Evolutionary conservation across 2,888 invertebrate genomes (phyloP).

Genomic region (Diaprepes abbreviatus): DNA sequence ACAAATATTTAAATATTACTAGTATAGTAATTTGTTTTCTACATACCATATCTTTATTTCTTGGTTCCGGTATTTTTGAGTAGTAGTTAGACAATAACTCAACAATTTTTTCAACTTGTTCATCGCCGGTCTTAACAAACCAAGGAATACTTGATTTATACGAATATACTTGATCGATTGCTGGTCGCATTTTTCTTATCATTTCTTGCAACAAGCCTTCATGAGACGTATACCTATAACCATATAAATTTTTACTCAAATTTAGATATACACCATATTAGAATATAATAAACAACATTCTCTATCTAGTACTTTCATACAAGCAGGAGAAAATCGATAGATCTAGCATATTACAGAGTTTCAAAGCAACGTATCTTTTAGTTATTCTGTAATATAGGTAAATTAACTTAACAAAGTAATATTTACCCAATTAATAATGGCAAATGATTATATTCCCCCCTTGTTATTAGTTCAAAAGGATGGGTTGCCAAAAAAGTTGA

Average conservation of each 20-base stretch:
- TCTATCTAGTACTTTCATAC: too few species aligned
- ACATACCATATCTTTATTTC: not conserved
- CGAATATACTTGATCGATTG: not conserved
- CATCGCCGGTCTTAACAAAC: not conserved
- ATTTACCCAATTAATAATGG: constrained; percentile 49
- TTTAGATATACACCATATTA: too few species aligned
- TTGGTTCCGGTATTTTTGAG: not conserved
- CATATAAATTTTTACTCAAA: too few species aligned
- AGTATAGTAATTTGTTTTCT: too few species aligned
- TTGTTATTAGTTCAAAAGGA: constrained; percentile 50
- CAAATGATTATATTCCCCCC: constrained; percentile 54
- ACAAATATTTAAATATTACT: too few species aligned
- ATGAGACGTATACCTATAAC: not conserved
- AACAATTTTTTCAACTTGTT: not conserved
- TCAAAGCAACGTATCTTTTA: too few species aligned
- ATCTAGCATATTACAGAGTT: too few species aligned
- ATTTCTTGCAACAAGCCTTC: constrained; percentile 7
- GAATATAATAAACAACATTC: too few species aligned
- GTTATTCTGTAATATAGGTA: too few species aligned
- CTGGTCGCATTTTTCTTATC: not conserved
- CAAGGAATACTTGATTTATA: constrained; percentile 5
- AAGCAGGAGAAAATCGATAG: too few species aligned
- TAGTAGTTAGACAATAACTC: not conserved
- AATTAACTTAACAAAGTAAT: too few species aligned
- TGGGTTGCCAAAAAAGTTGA: constrained; percentile 48